Evolutionary conservation across 2,113 vertebrate genomes (phyloP), one percentile per base, ranked within the genome.

Genomic region (Daboia siamensis): DNA sequence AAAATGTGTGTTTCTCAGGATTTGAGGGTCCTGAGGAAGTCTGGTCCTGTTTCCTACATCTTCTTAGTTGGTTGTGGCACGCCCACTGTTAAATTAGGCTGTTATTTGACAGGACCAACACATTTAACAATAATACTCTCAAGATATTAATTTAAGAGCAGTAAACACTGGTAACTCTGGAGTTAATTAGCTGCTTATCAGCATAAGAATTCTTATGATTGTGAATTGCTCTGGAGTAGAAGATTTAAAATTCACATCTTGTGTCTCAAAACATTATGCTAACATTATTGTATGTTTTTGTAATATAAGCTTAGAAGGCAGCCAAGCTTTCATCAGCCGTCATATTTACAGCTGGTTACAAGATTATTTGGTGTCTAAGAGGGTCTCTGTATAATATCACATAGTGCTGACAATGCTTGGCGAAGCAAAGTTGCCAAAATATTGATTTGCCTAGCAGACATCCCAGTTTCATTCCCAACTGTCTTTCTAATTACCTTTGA

Each of bases 391-490:
- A 48, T 1, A 44, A 51, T 17, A 0, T 2, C 57, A 48, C 0
- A 0, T 20, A 4, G 5, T 1, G 56, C 91, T 89, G 94, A 93
- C 94, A 90, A 92, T 52, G 44, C 89, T 93, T 94, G 90, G 93
- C 80, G 89, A 80, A 84, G 90, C 4, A 55, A 88, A 91, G 61
- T 93, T 94, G 91, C 94, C 94, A 93, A 89, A 95, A 92, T 87
- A 74, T 0, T n/a, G 94, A 93, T 21, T 95, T 92, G 92, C 94
- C 91, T 94, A 51, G 8, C 15, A 54, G 90, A 90, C 64, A 74
- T 86, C 94, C 93, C 90, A 85, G 90, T 94, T 97, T 87, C 90
- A 84, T 24, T 91, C 93, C 94, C 95, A 90, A 0, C 90, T 92
- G 95, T 91, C 91, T 95, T 51, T 64, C 89, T 26, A 24, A 86